A percentile compares a stretch with the other conserved stretches of the same genome.
These are phyloP conservation scores for Corydoras maculifer DNA, from an alignment of 2,113 vertebrate species.

Conservation along the genomic window DNA sequence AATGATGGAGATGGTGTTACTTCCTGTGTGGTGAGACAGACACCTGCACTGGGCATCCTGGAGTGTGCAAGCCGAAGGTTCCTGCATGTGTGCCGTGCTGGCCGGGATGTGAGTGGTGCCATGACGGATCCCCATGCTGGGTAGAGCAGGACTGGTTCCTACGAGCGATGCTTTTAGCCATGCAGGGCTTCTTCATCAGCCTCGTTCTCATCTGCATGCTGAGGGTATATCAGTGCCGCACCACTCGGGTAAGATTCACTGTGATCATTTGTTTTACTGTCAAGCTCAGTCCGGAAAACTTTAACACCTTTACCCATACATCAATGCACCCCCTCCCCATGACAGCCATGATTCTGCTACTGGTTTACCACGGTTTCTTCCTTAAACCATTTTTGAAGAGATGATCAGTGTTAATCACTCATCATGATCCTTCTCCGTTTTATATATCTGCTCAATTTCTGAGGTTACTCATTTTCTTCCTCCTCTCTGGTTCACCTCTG, in stretches of 20 bases:
- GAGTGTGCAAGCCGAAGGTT: slow-evolving; percentile 55
- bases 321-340: no score
- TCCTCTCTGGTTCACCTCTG: slow-evolving; percentile 14
- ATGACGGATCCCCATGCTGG: slow-evolving; percentile 74
- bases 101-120: slow-evolving; percentile 74
- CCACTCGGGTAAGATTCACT: slow-evolving; percentile 66
- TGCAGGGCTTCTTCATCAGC: slow-evolving; percentile 84
- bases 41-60: slow-evolving; percentile 21
- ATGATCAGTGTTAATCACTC: no score
- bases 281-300: no score
- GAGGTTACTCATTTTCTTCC: not conserved
- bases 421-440: no score
- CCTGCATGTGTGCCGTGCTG: slow-evolving; percentile 76
- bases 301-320: no score
- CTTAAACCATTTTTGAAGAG: no score
- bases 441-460: not conserved
- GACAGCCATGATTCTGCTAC: no score
- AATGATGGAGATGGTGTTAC: not conserved
- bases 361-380: not conserved
- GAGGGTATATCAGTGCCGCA: slow-evolving; percentile 73
- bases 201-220: slow-evolving; percentile 88
- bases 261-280: no score
- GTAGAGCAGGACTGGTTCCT: slow-evolving; percentile 73
- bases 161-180: slow-evolving; percentile 65
- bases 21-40: slow-evolving; percentile 45